These are phyloP conservation scores for Brachypterus glaber DNA, from an alignment of 2,888 invertebrate genomes.

Conservation along the genomic window DNA sequence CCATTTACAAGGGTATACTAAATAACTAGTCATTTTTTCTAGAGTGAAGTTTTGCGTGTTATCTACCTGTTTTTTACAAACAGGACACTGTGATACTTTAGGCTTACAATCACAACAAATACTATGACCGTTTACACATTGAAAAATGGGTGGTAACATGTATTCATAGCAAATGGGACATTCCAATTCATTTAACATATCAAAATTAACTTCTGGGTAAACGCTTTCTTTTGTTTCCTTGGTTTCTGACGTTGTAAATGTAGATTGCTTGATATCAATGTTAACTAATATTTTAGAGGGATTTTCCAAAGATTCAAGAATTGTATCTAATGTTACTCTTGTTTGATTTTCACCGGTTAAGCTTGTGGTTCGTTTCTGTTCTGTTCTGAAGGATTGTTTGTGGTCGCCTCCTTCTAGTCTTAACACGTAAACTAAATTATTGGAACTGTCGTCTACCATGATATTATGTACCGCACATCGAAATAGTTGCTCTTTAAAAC, in stretches of 20 bases:
- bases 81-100: conserved; percentile 25
- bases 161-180: conserved; percentile 30
- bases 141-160: conserved; percentile 28
- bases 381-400: conserved; percentile 1
- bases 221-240: conserved; percentile 7
- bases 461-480: conserved; percentile 25
- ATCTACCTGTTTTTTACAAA: conserved; percentile 22
- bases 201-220: conserved; percentile 13
- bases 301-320: conserved; percentile 7
- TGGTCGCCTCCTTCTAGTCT: not conserved
- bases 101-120: conserved; percentile 25
- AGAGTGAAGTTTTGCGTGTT: conserved; percentile 26
- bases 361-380: conserved; percentile 1
- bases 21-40: conserved; percentile 23
- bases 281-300: conserved; percentile 11
- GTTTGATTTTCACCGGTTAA: conserved; percentile 10
- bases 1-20: conserved; percentile 26
- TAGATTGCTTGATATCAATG: conserved; percentile 4
- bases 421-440: not conserved
- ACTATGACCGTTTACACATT: conserved; percentile 28
- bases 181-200: conserved; percentile 21
- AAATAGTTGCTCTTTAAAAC: conserved; percentile 23
- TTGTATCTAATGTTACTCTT: conserved; percentile 14
- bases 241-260: not conserved
- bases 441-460: conserved; percentile 14